A percentile compares a stretch with the other conserved stretches of the same genome.
phyloP scores from a whole-genome alignment of 2,797 vertebrate species.

The Rhinichthys osculus region DNA sequence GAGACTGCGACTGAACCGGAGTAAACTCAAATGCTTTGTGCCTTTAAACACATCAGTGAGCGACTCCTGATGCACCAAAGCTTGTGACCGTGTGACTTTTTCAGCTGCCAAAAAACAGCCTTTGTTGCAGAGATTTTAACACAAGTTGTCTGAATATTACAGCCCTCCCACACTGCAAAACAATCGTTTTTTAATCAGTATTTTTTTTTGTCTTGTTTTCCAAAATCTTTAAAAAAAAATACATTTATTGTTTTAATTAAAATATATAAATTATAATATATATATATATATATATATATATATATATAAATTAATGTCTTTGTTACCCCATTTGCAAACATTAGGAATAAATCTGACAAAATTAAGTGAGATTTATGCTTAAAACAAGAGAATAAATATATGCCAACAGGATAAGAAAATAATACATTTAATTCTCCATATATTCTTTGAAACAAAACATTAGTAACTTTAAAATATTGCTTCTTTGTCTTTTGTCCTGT shows the following conservation, averaged over 20 bases:
- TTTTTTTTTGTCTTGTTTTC: neutral
- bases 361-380: neutral
- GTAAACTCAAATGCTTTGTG: conserved; percentile 22
- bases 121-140: neutral
- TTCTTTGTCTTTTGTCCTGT: neutral
- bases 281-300: too few relatives aligned
- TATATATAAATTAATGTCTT: neutral
- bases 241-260: too few relatives aligned
- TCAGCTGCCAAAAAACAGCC: neutral
- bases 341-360: neutral
- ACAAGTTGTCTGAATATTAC: conserved; percentile 5
- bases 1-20: conserved; percentile 29
- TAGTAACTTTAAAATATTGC: neutral
- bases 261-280: too few relatives aligned
- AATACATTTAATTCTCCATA: neutral
- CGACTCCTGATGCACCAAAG: conserved; percentile 12
- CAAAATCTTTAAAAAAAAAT: neutral
- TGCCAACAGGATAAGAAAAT: neutral
- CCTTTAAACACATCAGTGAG: conserved; percentile 29
- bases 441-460: neutral
- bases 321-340: neutral
- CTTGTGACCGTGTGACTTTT: neutral
- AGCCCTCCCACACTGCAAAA: neutral
- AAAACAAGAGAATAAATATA: neutral
- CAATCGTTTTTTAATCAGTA: neutral